Base-by-base conservation (phyloP, 1,140 invertebrate genomes). In the Araneus ventricosus region DNA sequence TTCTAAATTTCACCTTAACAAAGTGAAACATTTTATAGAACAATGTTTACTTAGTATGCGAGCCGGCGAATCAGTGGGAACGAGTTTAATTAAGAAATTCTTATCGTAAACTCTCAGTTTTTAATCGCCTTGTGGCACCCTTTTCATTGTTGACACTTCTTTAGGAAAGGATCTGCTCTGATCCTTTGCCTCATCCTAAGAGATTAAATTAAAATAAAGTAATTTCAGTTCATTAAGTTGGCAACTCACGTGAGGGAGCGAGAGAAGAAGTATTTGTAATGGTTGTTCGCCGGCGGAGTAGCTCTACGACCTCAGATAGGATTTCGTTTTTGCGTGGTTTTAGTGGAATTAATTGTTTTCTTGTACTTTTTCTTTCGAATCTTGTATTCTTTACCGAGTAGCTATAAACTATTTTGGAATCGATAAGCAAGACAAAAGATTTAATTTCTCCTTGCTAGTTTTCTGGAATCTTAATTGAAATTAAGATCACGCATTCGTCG, bases 81-180 rank as follows among this genome's bases (percentile, higher is more conserved):
- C 52, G 57, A 61, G 52, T 87, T 87, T 87, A 87, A 87, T 87
- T 87, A 87, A 87, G 85, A 87, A 87, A 87, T 87, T 87, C 85
- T 87, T 87, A 87, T 87, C 85, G 85, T 87, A 87, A 87, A 61
- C 52, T 39, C 85, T 87, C 85, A 87, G 85, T 87, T 87, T 87
- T 87, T 87, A 87, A 87, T 87, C 85, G 34, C 57, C 52, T 61
- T 27, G 22, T 59, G 52, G 85, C 85, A 61, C 24, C 85, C 82
- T 87, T 87, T 87, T 61, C 85, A 61, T 34, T 87, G 85, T 87
- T 87, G 85, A 87, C 85, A 87, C 85, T 87, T 61, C 85, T 87
- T 87, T 87, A 30, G 22, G 17, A 87, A 37, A 61, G 59, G 17
- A 84, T 84, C 34, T 24, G 57, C 30, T 4, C 37, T 59, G 85